Conservation (phyloP, 2,113 vertebrate genomes). For the Tragelaphus imberbis region DNA sequence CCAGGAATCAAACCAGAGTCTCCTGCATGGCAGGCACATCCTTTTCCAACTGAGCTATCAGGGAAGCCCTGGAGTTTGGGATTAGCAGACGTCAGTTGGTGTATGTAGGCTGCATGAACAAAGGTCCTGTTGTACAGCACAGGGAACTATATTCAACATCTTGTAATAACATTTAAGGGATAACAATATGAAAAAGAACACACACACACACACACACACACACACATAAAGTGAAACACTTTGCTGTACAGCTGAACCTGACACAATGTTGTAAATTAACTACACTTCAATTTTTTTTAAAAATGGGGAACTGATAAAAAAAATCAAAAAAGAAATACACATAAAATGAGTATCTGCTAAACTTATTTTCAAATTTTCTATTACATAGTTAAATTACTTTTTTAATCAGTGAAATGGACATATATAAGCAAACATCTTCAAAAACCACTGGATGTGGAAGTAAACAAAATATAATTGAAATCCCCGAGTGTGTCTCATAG, state of each 20-base stretch:
- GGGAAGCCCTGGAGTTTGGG: background rate
- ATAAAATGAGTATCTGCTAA: background rate
- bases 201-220: background rate
- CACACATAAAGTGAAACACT: background rate
- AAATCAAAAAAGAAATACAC: background rate
- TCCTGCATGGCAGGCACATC: background rate
- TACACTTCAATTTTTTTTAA: rapidly evolving
- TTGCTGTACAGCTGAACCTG: background rate
- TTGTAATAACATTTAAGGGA: background rate
- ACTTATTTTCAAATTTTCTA: background rate
- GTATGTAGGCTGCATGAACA: background rate
- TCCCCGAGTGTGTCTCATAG: background rate
- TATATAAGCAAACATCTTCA: background rate
- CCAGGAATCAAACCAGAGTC: background rate
- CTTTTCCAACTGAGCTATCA: background rate
- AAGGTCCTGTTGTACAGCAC: background rate
- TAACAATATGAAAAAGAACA: background rate
- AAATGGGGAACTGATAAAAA: background rate
- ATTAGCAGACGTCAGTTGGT: background rate
- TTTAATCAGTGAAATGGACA: background rate
- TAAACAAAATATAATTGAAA: too few relatives aligned
- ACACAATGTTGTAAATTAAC: background rate
- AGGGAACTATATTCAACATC: background rate
- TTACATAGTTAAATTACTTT: background rate
- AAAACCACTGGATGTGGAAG: background rate